phyloP scores from a whole-genome alignment of 2,113 vertebrate genomes.

The Proteles cristata region DNA sequence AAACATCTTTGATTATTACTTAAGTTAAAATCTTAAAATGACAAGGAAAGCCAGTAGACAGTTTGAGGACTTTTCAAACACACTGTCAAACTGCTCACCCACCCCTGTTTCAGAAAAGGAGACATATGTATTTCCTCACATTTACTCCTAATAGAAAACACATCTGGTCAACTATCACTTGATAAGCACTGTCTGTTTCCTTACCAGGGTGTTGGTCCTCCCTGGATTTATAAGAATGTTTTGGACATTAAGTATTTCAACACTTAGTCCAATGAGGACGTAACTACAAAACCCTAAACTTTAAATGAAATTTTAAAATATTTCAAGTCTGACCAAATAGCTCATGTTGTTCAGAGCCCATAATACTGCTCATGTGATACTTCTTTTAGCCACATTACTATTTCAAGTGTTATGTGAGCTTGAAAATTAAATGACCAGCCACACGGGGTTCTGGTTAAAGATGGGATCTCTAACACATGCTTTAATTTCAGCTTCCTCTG shows the following conservation, averaged over 20 bases:
- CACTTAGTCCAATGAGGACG: not conserved
- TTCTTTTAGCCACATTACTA: not conserved
- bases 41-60: not conserved
- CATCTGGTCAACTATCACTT: not conserved
- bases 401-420: not conserved
- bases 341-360: not conserved
- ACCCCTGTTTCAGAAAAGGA: not conserved
- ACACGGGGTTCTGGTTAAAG: not conserved
- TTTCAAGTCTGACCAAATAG: not conserved
- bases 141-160: not conserved
- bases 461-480: not conserved
- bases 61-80: not conserved
- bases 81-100: not conserved
- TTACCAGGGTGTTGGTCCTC: not conserved
- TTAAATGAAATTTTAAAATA: slow-evolving; percentile 8
- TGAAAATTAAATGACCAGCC: slow-evolving; percentile 25
- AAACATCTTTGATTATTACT: not conserved
- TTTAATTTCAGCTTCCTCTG: slow-evolving; percentile 6
- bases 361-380: not conserved
- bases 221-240: not conserved
- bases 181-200: not conserved
- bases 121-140: not conserved
- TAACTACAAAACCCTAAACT: not conserved
- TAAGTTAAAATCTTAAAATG: not conserved
- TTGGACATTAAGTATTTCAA: not conserved